phyloP scores from a whole-genome alignment of 2,113 vertebrate species.

The Clupea harengus region DNA sequence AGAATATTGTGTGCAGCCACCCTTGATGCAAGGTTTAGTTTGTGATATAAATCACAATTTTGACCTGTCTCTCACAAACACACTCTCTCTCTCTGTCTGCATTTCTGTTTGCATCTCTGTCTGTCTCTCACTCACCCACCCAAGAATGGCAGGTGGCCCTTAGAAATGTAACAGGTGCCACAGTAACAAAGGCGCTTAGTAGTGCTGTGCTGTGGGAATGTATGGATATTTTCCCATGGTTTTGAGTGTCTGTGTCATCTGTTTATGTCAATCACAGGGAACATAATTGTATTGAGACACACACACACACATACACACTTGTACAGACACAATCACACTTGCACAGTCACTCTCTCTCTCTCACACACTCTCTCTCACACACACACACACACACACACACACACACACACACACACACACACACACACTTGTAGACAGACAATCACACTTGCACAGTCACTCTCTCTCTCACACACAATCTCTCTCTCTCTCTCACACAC shows the following conservation, averaged over 20 bases:
- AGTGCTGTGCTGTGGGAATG: background rate
- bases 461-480: background rate
- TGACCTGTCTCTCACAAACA: too few relatives aligned
- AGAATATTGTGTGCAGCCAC: too few relatives aligned
- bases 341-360: too few relatives aligned
- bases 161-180: constrained; percentile 9
- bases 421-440: background rate
- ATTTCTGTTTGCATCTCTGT: background rate
- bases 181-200: background rate
- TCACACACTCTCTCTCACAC: background rate
- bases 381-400: background rate
- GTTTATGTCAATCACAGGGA: background rate
- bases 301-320: background rate
- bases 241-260: constrained; percentile 5
- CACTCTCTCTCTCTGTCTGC: background rate
- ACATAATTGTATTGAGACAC: background rate
- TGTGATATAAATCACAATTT: too few relatives aligned
- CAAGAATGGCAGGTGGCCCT: background rate
- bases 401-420: background rate
- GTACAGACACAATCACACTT: too few relatives aligned
- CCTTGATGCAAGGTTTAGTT: too few relatives aligned
- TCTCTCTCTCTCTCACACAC: background rate
- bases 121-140: background rate
- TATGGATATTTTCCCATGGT: background rate
- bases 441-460: background rate